Conservation (phyloP, 2,113 vertebrate species). For the Chionomys nivalis region DNA sequence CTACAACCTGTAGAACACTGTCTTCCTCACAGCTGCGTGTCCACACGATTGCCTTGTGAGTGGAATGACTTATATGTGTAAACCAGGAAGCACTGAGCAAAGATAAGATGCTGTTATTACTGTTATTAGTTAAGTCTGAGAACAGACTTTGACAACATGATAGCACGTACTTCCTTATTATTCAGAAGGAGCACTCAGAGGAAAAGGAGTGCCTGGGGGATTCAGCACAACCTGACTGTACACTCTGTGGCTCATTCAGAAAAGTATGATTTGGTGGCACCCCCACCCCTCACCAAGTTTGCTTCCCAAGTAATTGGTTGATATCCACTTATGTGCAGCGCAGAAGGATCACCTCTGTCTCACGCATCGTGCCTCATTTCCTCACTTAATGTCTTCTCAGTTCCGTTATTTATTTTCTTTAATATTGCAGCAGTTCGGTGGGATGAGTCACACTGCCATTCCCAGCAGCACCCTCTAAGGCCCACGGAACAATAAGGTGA, state of each 20-base stretch:
- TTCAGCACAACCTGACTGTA: slow-evolving; percentile 18
- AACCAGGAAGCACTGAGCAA: slow-evolving; percentile 45
- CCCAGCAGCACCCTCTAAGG: slow-evolving; percentile 84
- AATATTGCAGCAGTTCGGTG: slow-evolving; percentile 85
- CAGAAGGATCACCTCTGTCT: slow-evolving; percentile 81
- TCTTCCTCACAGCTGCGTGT: not conserved
- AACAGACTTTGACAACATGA: slow-evolving; percentile 25
- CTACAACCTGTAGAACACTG: not conserved
- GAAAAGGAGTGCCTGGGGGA: slow-evolving; percentile 54
- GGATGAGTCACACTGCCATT: slow-evolving; percentile 90
- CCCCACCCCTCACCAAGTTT: slow-evolving; percentile 36
- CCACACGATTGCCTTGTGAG: not conserved
- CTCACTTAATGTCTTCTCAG: slow-evolving; percentile 90
- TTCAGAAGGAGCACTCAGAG: slow-evolving; percentile 55
- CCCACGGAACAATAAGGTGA: slow-evolving; percentile 89
- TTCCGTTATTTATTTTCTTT: slow-evolving; percentile 89
- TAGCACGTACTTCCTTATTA: slow-evolving; percentile 55
- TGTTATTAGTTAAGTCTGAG: slow-evolving; percentile 55
- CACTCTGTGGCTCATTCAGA: slow-evolving; percentile 68
- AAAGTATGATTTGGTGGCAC: slow-evolving; percentile 65
- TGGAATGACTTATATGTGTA: slow-evolving; percentile 6
- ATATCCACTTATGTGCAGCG: slow-evolving; percentile 73
- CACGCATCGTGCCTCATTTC: slow-evolving; percentile 88
- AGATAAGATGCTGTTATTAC: slow-evolving; percentile 20
- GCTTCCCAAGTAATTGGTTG: slow-evolving; percentile 79